phyloP scores from a whole-genome alignment of 2,113 vertebrate species.

The Oncorhynchus nerka region DNA sequence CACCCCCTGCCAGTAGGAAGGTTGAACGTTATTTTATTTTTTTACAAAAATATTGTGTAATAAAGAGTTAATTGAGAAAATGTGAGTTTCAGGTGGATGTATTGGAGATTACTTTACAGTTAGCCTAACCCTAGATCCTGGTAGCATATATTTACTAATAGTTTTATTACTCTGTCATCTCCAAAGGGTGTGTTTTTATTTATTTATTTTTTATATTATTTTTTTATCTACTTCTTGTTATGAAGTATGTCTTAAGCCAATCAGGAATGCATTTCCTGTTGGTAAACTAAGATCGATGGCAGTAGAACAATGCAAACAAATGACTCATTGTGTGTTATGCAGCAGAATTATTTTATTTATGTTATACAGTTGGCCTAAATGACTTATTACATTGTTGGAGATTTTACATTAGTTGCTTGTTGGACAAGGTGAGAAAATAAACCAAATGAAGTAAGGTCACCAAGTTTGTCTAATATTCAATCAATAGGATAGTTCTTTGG shows the following conservation, averaged over 20 bases:
- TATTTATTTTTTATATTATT: too few relatives aligned
- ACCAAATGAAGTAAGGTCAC: neutral
- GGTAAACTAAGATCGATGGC: neutral
- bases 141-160: neutral
- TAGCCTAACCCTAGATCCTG: too few relatives aligned
- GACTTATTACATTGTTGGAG: neutral
- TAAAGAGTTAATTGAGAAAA: too few relatives aligned
- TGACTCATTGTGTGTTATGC: conserved; percentile 6
- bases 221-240: neutral
- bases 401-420: neutral
- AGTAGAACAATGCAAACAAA: conserved; percentile 7
- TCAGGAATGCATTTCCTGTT: conserved; percentile 12
- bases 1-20: neutral
- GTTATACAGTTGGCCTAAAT: neutral
- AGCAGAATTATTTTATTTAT: neutral
- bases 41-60: too few relatives aligned
- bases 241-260: neutral
- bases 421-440: neutral
- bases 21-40: neutral
- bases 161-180: neutral
- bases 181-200: neutral
- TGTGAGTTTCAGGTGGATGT: too few relatives aligned
- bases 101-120: too few relatives aligned
- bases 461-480: neutral
- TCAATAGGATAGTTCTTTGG: neutral